These are phyloP conservation scores for Tiliacea aurago DNA, from an alignment of 2,888 invertebrate species.

Conservation along the genomic window DNA sequence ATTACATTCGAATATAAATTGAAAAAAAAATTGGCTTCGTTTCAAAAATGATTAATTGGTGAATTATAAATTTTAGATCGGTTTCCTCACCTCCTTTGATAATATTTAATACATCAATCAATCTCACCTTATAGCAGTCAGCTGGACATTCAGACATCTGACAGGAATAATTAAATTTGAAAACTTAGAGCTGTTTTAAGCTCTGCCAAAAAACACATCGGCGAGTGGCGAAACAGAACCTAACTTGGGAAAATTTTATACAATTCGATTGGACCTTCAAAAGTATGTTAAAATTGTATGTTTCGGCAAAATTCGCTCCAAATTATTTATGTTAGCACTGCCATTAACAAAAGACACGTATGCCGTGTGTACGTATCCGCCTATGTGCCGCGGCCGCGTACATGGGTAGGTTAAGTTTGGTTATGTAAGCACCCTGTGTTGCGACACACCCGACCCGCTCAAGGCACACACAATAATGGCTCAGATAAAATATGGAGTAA, in stretches of 20 bases:
- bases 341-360: constrained; percentile 60
- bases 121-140: neutral
- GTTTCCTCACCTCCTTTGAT: constrained; percentile 19
- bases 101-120: neutral
- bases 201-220: neutral
- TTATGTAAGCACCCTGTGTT: constrained; percentile 85
- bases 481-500: neutral
- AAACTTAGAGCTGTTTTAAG: constrained; percentile 3
- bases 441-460: constrained; percentile 25
- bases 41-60: constrained; percentile 38
- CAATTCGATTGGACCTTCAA: constrained; percentile 26
- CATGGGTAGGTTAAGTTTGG: constrained; percentile 83
- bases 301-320: constrained; percentile 41
- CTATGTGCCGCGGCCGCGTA: constrained; percentile 75
- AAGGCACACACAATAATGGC: constrained; percentile 5
- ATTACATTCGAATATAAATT: constrained; percentile 59
- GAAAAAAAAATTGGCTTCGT: constrained; percentile 39
- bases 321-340: constrained; percentile 28
- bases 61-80: constrained; percentile 17
- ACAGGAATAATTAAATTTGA: neutral
- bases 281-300: constrained; percentile 35
- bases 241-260: constrained; percentile 9
- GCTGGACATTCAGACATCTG: neutral
- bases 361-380: constrained; percentile 70
- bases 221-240: constrained; percentile 15